Conservation (phyloP, 2,797 vertebrate genomes). For the Lacerta agilis region DNA sequence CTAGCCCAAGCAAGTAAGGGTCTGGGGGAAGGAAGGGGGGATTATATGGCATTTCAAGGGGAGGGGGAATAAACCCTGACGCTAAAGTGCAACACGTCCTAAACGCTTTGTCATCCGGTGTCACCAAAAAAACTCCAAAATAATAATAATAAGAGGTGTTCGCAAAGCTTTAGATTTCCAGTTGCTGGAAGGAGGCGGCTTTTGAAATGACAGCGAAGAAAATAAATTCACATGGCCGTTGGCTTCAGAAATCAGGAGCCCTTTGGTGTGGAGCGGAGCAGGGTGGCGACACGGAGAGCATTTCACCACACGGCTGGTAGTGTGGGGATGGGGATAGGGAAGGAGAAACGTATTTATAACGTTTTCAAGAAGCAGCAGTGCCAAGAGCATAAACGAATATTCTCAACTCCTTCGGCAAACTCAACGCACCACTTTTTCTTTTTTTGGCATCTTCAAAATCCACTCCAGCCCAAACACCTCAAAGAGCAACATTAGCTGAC, state of each 20-base stretch:
- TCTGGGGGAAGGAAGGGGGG: slow-evolving; percentile 43
- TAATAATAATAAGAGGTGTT: slow-evolving; percentile 23
- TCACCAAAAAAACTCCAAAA: not conserved
- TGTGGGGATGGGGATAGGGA: not conserved
- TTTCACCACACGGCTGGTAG: slow-evolving; percentile 24
- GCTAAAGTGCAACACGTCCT: slow-evolving; percentile 75
- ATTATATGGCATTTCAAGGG: slow-evolving; percentile 46
- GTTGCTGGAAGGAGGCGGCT: slow-evolving; percentile 64
- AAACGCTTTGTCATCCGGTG: slow-evolving; percentile 55
- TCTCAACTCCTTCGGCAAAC: slow-evolving; percentile 58
- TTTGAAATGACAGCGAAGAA: slow-evolving; percentile 53
- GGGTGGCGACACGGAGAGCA: slow-evolving; percentile 17
- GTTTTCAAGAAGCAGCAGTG: slow-evolving; percentile 63
- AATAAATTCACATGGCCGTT: slow-evolving; percentile 55
- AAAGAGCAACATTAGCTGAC: not conserved
- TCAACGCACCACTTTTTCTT: slow-evolving; percentile 68
- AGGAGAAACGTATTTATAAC: slow-evolving; percentile 68
- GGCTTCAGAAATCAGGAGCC: slow-evolving; percentile 53
- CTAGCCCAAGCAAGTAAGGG: slow-evolving; percentile 33
- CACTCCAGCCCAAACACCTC: not conserved
- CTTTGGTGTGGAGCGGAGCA: slow-evolving; percentile 54
- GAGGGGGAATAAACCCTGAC: slow-evolving; percentile 60
- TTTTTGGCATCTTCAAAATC: slow-evolving; percentile 75
- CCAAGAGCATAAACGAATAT: slow-evolving; percentile 65
- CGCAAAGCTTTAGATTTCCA: slow-evolving; percentile 66